A percentile compares a stretch with the other conserved stretches of the same genome.
phyloP scores from a whole-genome alignment of 1,140 invertebrate genomes.

The Coboldia fuscipes region DNA sequence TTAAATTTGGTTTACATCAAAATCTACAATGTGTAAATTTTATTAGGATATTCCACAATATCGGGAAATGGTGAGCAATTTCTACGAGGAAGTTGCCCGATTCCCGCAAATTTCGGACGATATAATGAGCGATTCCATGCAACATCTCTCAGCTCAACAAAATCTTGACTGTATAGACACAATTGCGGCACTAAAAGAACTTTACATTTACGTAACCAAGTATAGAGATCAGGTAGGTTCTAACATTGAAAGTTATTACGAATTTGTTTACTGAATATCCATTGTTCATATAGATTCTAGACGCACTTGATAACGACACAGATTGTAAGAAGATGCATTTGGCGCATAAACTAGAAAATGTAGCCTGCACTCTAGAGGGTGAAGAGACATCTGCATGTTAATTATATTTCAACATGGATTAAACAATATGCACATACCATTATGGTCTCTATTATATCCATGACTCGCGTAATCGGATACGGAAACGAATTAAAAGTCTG shows the following conservation, averaged over 20 bases:
- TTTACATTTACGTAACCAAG: conserved; percentile 86
- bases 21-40: neutral
- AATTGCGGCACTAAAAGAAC: conserved; percentile 74
- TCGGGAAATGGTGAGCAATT: conserved; percentile 65
- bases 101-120: conserved; percentile 78
- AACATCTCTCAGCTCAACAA: conserved; percentile 70
- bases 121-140: conserved; percentile 80
- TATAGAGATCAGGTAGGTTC: conserved; percentile 70
- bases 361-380: conserved; percentile 72
- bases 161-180: conserved; percentile 73
- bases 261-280: neutral
- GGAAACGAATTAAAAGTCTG: no score
- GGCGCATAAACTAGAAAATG: conserved; percentile 71
- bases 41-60: conserved; percentile 64
- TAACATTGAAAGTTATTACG: neutral
- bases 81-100: conserved; percentile 65
- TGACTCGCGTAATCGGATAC: no score
- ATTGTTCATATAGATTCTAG: conserved; percentile 41
- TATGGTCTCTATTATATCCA: no score
- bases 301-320: conserved; percentile 60
- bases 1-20: neutral
- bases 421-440: no score
- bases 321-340: conserved; percentile 71
- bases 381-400: conserved; percentile 26
- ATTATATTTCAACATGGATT: no score